These are phyloP conservation scores for Mesopsocus fuscifrons DNA, from an alignment of 2,888 invertebrate genomes.

Conservation along the genomic window DNA sequence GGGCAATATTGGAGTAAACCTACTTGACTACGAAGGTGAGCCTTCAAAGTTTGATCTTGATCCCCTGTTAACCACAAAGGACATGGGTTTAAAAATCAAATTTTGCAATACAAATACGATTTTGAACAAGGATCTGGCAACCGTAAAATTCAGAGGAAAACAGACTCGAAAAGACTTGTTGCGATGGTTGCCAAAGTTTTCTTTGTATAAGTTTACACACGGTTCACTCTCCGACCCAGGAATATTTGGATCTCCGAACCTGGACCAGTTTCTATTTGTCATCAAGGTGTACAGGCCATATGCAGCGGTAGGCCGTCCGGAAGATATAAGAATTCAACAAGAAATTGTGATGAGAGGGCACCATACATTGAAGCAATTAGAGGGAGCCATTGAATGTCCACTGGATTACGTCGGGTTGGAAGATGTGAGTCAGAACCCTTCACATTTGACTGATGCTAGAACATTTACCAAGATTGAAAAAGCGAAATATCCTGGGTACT, in stretches of 20 bases:
- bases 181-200: background rate
- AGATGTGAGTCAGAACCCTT: background rate
- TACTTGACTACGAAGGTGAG: background rate
- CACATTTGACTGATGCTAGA: background rate
- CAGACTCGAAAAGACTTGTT: background rate
- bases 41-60: background rate
- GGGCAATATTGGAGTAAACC: too few species aligned
- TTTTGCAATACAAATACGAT: too few species aligned
- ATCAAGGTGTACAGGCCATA: background rate
- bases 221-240: background rate
- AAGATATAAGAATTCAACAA: background rate
- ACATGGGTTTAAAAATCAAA: too few species aligned
- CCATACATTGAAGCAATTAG: background rate
- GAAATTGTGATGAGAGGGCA: background rate
- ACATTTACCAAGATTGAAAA: slow-evolving; percentile 20
- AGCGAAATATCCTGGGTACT: slow-evolving; percentile 47
- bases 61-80: too few species aligned
- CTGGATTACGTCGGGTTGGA: background rate
- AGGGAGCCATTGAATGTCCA: background rate
- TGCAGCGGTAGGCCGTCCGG: background rate
- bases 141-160: too few species aligned
- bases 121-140: background rate
- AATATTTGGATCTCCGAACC: background rate
- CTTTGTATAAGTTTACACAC: background rate
- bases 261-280: background rate